Base-by-base conservation (phyloP, 2,888 invertebrate genomes). In the Arrhopalites spinosus region DNA sequence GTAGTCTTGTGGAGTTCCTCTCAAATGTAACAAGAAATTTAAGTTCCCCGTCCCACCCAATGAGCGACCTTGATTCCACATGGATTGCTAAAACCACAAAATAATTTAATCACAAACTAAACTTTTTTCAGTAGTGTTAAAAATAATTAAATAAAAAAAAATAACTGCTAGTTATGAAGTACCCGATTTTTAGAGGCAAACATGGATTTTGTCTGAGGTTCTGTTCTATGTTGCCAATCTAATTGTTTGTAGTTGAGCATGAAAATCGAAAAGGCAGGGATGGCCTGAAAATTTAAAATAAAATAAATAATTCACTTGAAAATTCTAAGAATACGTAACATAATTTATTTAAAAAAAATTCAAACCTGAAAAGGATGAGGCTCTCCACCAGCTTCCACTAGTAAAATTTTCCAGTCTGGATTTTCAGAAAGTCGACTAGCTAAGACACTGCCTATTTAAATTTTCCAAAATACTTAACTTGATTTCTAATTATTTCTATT, bases 321-420 rank as follows among this genome's bases (percentile, higher is more conserved):
- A n/a, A 20, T 50, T 50, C 20, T 11, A 50, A n/a, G 8, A n/a
- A 50, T 45, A 15, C 20, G 15, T 50, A 2, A n/a, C 20, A 50
- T 11, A 11, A n/a, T n/a, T 50, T 17, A n/a, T n/a, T n/a, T n/a
- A n/a, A n/a, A n/a, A n/a, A n/a, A n/a, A n/a, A n/a, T n/a, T n/a
- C n/a, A n/a, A n/a, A 50, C 53, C 3, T 67, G 56, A 11, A 66
- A 53, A 23, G 70, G 77, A 43, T 74, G 30, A 17, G 73, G 59
- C 27, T 73, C 61, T 25, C 74, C 77, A 23, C 77, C 77, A 13
- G 77, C 77, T 63, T 77, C 77, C 25, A 77, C 43, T n/a, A 77
- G 45, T 20, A 77, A 47, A n/a, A 77, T 63, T 27, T 59, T 76
- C 64, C 68, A 73, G 2, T 23, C 23, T n/a, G 72, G 72, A 45